Evolutionary conservation across 2,888 invertebrate species (phyloP).

Genomic region (Adela reaumurella): DNA sequence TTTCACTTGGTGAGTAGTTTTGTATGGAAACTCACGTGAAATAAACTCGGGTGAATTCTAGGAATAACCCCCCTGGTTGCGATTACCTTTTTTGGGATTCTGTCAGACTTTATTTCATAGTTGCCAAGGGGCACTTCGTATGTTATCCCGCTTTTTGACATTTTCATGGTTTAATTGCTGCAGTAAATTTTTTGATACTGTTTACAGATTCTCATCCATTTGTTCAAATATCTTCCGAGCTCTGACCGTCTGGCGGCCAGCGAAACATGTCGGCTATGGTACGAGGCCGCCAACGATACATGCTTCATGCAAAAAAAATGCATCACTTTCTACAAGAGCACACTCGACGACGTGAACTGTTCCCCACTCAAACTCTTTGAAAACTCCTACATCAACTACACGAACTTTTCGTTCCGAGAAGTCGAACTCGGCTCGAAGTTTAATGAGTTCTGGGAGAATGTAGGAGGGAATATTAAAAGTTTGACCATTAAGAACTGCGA

Average conservation of each 20-base stretch:
- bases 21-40: no score
- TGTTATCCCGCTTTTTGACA: no score
- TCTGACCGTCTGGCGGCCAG: constrained; percentile 65
- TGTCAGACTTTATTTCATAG: no score
- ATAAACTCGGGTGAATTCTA: no score
- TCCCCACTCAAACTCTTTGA: constrained; percentile 37
- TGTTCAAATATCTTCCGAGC: constrained; percentile 61
- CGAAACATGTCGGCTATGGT: constrained; percentile 64
- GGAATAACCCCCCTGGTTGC: no score
- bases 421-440: constrained; percentile 50
- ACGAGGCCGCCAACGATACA: constrained; percentile 62
- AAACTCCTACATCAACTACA: constrained; percentile 37
- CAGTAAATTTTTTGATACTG: constrained; percentile 3
- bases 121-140: no score
- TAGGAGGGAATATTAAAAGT: constrained; percentile 54
- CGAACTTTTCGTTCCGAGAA: constrained; percentile 50
- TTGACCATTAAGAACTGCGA: constrained; percentile 59
- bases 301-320: constrained; percentile 53
- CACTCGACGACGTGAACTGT: constrained; percentile 32
- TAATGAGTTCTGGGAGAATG: constrained; percentile 53
- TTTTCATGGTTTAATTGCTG: no score
- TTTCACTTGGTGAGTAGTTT: no score
- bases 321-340: constrained; percentile 41
- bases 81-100: no score
- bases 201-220: constrained; percentile 60